phyloP scores from a whole-genome alignment of 2,797 vertebrate species.

The Tolypeutes matacus region DNA sequence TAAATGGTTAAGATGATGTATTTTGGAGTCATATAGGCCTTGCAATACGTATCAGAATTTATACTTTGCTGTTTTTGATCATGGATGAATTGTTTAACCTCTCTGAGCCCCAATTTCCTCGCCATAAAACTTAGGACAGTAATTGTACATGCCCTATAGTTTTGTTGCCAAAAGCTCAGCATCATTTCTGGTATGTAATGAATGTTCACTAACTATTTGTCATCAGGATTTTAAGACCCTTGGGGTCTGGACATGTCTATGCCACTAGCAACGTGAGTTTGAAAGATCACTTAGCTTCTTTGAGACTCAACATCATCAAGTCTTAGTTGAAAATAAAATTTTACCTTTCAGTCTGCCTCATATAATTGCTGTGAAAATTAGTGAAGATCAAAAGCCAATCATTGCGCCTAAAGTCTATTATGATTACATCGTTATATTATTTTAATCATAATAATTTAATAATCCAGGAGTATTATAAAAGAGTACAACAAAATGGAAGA shows the following conservation, averaged over 20 bases:
- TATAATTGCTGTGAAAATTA: not conserved
- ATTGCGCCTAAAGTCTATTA: not conserved
- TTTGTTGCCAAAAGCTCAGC: not conserved
- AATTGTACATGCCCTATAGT: fast-evolving
- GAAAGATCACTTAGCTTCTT: not conserved
- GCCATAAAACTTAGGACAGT: not conserved
- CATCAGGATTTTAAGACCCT: fast-evolving
- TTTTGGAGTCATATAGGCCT: not conserved
- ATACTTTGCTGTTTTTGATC: not conserved
- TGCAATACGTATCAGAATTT: not conserved
- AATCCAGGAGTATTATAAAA: not conserved
- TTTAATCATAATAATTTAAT: constrained; percentile 17
- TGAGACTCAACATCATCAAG: not conserved
- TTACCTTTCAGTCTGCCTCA: not conserved
- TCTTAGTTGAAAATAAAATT: not conserved
- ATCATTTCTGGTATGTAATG: not conserved
- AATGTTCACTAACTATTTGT: not conserved
- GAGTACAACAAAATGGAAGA: not conserved
- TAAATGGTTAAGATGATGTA: not conserved
- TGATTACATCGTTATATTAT: not conserved
- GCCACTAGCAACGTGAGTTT: not conserved
- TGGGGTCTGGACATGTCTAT: not conserved
- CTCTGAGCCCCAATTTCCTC: not conserved
- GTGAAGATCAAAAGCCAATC: not conserved
- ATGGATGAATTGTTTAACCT: not conserved